A percentile compares a stretch with the other conserved stretches of the same genome.
These are phyloP conservation scores for Onchidella celtica DNA, from an alignment of 2,888 invertebrate species.

Conservation along the genomic window DNA sequence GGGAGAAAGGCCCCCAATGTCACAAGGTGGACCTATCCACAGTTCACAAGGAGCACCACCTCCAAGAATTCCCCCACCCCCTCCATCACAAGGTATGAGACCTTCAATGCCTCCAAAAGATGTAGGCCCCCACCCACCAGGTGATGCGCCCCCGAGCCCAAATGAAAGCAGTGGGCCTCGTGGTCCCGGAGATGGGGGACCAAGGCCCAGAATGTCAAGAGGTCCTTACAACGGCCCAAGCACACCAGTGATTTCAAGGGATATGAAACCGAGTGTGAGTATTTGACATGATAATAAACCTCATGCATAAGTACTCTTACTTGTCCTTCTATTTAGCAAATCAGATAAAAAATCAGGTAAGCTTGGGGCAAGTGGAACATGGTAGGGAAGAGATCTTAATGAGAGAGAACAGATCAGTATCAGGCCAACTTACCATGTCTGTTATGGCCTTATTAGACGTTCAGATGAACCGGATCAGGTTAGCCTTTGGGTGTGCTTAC, in stretches of 20 bases:
- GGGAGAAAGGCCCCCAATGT: slow-evolving; percentile 21
- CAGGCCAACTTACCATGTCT: too few species aligned
- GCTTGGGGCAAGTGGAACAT: too few species aligned
- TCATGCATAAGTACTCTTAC: too few species aligned
- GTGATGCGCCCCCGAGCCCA: slow-evolving; percentile 15
- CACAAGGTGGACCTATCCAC: slow-evolving; percentile 19
- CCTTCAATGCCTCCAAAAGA: slow-evolving; percentile 21
- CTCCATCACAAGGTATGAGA: slow-evolving; percentile 9
- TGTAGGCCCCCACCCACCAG: not conserved
- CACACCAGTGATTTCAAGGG: slow-evolving; percentile 8
- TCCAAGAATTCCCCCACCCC: slow-evolving; percentile 8
- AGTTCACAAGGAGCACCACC: slow-evolving; percentile 30
- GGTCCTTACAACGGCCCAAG: slow-evolving; percentile 38
- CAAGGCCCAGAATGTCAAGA: slow-evolving; percentile 21
- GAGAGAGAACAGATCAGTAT: too few species aligned
- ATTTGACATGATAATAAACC: too few species aligned
- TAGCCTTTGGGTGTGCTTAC: too few species aligned
- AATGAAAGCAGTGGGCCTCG: not conserved
- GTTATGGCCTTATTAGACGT: too few species aligned
- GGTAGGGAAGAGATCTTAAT: too few species aligned
- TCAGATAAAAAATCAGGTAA: too few species aligned
- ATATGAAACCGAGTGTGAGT: slow-evolving; percentile 25
- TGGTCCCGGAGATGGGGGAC: not conserved
- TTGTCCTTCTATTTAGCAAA: too few species aligned
- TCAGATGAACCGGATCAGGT: too few species aligned